Conservation (phyloP, 1,140 invertebrate species). For the Macrosteles quadrilineatus region DNA sequence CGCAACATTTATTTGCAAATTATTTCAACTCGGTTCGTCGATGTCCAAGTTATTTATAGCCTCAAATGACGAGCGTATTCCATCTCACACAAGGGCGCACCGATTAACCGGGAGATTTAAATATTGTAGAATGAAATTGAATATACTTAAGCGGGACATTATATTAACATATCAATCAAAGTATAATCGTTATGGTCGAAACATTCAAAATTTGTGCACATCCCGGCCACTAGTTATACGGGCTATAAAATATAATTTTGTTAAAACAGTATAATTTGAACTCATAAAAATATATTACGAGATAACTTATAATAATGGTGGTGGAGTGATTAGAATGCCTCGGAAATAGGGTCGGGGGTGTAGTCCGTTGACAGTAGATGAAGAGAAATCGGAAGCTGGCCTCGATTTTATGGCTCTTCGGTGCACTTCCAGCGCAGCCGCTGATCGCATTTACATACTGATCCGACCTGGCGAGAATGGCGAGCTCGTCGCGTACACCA, state of each 20-base stretch:
- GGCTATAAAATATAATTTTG: constrained; percentile 35
- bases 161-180: constrained; percentile 34
- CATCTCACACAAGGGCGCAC: background rate
- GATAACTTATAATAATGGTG: constrained; percentile 24
- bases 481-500: too few relatives aligned
- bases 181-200: constrained; percentile 29
- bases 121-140: constrained; percentile 32
- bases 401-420: too few relatives aligned
- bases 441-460: too few relatives aligned
- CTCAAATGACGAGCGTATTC: background rate
- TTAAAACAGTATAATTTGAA: constrained; percentile 35
- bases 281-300: constrained; percentile 37
- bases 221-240: constrained; percentile 1
- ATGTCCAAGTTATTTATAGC: constrained; percentile 1
- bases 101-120: constrained; percentile 27
- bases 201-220: constrained; percentile 28
- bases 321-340: background rate
- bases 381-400: too few relatives aligned
- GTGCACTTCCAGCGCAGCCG: too few relatives aligned
- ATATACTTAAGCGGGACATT: constrained; percentile 24
- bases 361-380: background rate
- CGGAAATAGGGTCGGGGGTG: constrained; percentile 6
- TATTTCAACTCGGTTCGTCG: background rate
- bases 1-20: background rate
- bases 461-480: too few relatives aligned